Percentiles rank a stretch among this genome's conserved stretches.
Conservation (phyloP, 2,888 invertebrate species). For the Cephus runcator region DNA sequence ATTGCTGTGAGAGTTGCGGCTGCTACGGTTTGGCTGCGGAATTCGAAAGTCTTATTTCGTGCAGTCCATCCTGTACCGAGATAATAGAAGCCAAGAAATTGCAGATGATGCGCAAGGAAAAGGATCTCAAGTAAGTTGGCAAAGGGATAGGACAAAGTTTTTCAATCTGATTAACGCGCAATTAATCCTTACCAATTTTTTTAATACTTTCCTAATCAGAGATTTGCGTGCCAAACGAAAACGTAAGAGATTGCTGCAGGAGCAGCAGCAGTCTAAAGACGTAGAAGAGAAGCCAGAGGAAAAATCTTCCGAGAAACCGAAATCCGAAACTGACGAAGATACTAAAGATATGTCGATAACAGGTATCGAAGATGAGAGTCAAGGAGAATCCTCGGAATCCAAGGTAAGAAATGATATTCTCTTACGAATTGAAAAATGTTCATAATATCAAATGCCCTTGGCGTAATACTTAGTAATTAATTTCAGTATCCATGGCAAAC, state of each 20-base stretch:
- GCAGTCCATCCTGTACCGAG: slow-evolving; percentile 77
- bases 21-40: slow-evolving; percentile 86
- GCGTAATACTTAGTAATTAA: slow-evolving; percentile 9
- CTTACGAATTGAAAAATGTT: slow-evolving; percentile 7
- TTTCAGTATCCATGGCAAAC: slow-evolving; percentile 75
- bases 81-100: slow-evolving; percentile 62
- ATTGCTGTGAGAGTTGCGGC: slow-evolving; percentile 85
- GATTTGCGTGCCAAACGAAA: slow-evolving; percentile 57
- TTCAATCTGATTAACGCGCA: not conserved
- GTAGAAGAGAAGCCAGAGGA: slow-evolving; percentile 49
- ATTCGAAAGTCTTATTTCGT: slow-evolving; percentile 83
- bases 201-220: slow-evolving; percentile 28
- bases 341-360: slow-evolving; percentile 52
- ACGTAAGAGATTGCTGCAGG: slow-evolving; percentile 57
- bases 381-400: slow-evolving; percentile 44
- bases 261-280: slow-evolving; percentile 48
- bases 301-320: slow-evolving; percentile 45
- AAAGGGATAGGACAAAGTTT: not conserved
- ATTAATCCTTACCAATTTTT: not conserved
- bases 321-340: slow-evolving; percentile 59
- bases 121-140: slow-evolving; percentile 48
- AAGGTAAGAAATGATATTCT: slow-evolving; percentile 42
- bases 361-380: slow-evolving; percentile 50
- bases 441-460: not conserved
- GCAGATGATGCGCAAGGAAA: slow-evolving; percentile 52